Base-by-base conservation (phyloP, 2,888 invertebrate genomes). In the Hirtodrosophila confusa region DNA sequence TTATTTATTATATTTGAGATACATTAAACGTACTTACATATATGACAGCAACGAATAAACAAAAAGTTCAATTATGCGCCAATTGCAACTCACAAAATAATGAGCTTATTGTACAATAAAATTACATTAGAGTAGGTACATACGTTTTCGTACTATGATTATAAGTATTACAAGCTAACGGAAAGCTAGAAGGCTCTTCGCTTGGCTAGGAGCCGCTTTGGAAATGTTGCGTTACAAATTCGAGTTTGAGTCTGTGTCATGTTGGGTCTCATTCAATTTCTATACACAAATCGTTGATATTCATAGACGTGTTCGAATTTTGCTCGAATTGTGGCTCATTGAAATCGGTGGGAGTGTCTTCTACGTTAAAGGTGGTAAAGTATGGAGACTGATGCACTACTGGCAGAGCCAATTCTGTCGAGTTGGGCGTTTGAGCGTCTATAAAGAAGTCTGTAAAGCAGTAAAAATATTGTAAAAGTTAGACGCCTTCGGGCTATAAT, bases 391-490 rank as follows among this genome's bases (percentile, higher is more conserved):
- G 57, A 33, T 40, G 44, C 43, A 45, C 54, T 55, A 8, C 17
- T 9, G 23, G 17, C 11, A 47, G 35, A 12, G 37, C 23, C 12
- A 49, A 47, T 61, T 77, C 66, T 27, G 50, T 43, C 8, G 60
- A 39, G 37, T 53, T 56, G 5, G 87, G 68, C 37, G 90, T 78
- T 56, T 91, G 89, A 41, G 86, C 84, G 56, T 91, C 89, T 67
- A 91, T 90, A 67, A 91, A 90, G 67, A 90, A 91, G 72, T 89
- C 91, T 90, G 53, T 11, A 39, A 62, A 39, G 12, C 2, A 24
- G 24, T 4, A 17, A 4, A 4, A 4, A 10, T 31, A 36, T 12
- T 44, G 7, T 31, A n/a, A 12, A 11, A 24, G 12, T 56, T 3
- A 11, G 12, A n/a, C n/a, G 17, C 17, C 17, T 17, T 17, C 17